Evolutionary conservation across 2,888 invertebrate species (phyloP), one percentile per base, ranked within the genome.

Genomic region (Drosophila dives): DNA sequence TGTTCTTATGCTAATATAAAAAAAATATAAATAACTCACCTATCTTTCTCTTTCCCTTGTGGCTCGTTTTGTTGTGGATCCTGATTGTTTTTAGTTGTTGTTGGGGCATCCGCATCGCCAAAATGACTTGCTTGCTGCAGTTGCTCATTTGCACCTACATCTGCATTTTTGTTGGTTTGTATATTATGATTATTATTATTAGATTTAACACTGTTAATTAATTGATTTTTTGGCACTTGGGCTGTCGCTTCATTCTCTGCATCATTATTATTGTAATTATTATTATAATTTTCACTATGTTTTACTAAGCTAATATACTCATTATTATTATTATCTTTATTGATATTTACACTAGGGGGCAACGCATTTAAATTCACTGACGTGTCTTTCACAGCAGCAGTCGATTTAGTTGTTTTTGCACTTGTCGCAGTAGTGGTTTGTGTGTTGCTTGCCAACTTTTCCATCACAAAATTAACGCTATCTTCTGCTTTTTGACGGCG

Each of bases 191-290:
- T 11, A 64, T 65, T n/a, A 40, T 40, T 45, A 80, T 83, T 63
- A 63, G 58, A 26, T 69, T 72, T 72, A 80, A 68, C 50, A 72
- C 80, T 66, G 40, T 36, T 71, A 36, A 66, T 71, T 38, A 80
- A 75, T 40, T 66, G 48, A 56, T 59, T 83, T 64, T 86, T 86
- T 74, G 82, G 85, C 73, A 84, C 81, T 77, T 82, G 63, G 66
- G 69, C 79, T 62, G 61, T 55, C 32, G 49, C 60, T 56, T 62
- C 36, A 12, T 20, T 53, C 33, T 42, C 48, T 34, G 29, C 42
- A 64, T 56, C n/a, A 23, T 45, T 48, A 20, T 58, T 34, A 50
- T 45, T 50, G 29, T 6, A 29, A 36, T 64, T 66, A 64, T 61
- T 62, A 68, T 49, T 64, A 58, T 50, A 58, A 60, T 45, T 54